These are phyloP conservation scores for Thereva nobilitata DNA, from an alignment of 2,888 invertebrate species.

Conservation along the genomic window DNA sequence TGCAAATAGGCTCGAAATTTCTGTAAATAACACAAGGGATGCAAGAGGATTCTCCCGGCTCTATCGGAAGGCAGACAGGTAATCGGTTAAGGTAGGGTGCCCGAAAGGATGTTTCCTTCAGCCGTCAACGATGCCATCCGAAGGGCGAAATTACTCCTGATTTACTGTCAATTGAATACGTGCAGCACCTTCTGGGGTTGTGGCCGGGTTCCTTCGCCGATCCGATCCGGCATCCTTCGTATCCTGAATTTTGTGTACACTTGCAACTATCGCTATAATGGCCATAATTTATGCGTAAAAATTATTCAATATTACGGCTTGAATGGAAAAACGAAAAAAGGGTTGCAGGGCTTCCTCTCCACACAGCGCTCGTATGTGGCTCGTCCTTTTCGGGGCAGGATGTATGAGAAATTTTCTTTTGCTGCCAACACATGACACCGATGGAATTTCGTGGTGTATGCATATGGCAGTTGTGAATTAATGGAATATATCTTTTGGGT, in stretches of 20 bases:
- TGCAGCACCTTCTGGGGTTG: slow-evolving; percentile 12
- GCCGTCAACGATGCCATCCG: slow-evolving; percentile 21
- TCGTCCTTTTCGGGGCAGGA: slow-evolving; percentile 18
- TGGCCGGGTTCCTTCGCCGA: slow-evolving; percentile 6
- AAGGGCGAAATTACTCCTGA: slow-evolving; percentile 39
- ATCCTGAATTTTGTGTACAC: slow-evolving; percentile 37
- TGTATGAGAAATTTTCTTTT: slow-evolving; percentile 42
- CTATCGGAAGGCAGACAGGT: slow-evolving; percentile 18
- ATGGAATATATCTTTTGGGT: slow-evolving; percentile 20
- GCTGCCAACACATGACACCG: slow-evolving; percentile 20
- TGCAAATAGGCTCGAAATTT: slow-evolving; percentile 42
- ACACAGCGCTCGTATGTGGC: not conserved
- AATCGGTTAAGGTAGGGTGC: slow-evolving; percentile 18
- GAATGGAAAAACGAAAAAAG: slow-evolving; percentile 30
- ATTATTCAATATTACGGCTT: slow-evolving; percentile 40
- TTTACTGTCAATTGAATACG: slow-evolving; percentile 39
- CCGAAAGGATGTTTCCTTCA: slow-evolving; percentile 20
- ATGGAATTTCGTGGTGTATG: slow-evolving; percentile 7
- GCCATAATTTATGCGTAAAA: slow-evolving; percentile 45
- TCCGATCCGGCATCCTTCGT: not conserved
- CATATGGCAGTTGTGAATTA: slow-evolving; percentile 33
- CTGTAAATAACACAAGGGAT: slow-evolving; percentile 37
- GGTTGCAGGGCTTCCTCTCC: slow-evolving; percentile 28
- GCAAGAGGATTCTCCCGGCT: slow-evolving; percentile 4
- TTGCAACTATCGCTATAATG: slow-evolving; percentile 41